These are phyloP conservation scores for Brachionus paranguensis DNA, from an alignment of 1,140 invertebrate species.

Conservation along the genomic window DNA sequence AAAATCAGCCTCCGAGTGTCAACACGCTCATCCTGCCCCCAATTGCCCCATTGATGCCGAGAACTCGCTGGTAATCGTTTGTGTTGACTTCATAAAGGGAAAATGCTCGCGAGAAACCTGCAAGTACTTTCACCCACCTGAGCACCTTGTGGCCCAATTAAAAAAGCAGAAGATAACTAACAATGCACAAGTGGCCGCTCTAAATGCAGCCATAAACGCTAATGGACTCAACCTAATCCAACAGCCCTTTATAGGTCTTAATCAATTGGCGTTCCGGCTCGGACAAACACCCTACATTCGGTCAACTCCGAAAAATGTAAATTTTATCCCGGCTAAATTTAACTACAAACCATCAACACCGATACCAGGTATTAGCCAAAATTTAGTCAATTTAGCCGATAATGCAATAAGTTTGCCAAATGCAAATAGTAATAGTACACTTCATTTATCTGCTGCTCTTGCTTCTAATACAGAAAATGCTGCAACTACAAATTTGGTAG, in stretches of 20 bases:
- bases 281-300: neutral
- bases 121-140: constrained; percentile 40
- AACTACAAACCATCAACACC: constrained; percentile 15
- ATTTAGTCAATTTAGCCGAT: neutral
- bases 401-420: neutral
- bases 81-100: constrained; percentile 96
- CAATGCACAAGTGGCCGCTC: neutral
- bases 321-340: neutral
- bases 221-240: neutral
- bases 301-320: neutral
- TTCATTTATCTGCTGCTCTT: constrained; percentile 12
- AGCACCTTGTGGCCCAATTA: constrained; percentile 17
- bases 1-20: constrained; percentile 87
- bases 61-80: constrained; percentile 88
- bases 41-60: constrained; percentile 72
- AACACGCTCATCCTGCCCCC: constrained; percentile 92
- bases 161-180: constrained; percentile 37
- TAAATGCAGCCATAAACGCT: neutral
- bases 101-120: constrained; percentile 61
- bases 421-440: constrained; percentile 11
- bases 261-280: neutral
- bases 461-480: constrained; percentile 33
- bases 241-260: neutral
- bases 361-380: neutral
- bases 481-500: constrained; percentile 19